These are phyloP conservation scores for Lamprologus sp. DNA, from an alignment of 2,113 vertebrate genomes.

Conservation along the genomic window DNA sequence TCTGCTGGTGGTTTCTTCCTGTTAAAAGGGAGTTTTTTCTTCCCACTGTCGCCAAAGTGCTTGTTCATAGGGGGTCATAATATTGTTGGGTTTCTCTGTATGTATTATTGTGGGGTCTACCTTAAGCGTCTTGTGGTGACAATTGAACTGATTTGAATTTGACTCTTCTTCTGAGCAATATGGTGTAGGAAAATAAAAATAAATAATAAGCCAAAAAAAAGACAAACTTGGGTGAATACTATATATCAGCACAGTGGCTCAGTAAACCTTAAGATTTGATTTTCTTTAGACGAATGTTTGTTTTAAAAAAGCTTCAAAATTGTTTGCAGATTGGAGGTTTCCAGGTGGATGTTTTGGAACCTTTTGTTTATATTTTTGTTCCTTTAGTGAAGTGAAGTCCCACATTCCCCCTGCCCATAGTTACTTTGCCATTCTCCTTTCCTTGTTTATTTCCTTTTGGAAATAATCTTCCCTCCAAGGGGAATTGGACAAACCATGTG, in stretches of 20 bases:
- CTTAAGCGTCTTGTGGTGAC: not conserved
- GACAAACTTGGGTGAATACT: not conserved
- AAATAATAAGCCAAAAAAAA: not conserved
- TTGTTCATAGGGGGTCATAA: rapidly evolving
- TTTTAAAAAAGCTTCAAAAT: not conserved
- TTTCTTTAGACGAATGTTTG: not conserved
- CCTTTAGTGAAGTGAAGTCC: not conserved
- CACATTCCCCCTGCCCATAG: not conserved
- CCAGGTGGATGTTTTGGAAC: not conserved
- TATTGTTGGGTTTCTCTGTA: not conserved
- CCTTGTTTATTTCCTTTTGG: not conserved
- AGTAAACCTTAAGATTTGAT: not conserved
- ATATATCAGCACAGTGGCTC: not conserved
- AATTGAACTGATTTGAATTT: not conserved
- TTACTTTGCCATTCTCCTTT: not conserved
- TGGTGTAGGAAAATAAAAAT: not conserved
- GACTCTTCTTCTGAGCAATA: not conserved
- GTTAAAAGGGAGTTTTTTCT: not conserved
- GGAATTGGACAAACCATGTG: not conserved
- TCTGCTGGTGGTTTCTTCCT: not conserved
- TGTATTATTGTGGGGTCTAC: not conserved
- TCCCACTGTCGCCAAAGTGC: not conserved
- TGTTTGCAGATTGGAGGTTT: not conserved
- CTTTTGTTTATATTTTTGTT: not conserved
- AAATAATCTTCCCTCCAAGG: not conserved